These are phyloP conservation scores for Leptoteleia sp. DNA, from an alignment of 1,140 invertebrate genomes.

Conservation along the genomic window DNA sequence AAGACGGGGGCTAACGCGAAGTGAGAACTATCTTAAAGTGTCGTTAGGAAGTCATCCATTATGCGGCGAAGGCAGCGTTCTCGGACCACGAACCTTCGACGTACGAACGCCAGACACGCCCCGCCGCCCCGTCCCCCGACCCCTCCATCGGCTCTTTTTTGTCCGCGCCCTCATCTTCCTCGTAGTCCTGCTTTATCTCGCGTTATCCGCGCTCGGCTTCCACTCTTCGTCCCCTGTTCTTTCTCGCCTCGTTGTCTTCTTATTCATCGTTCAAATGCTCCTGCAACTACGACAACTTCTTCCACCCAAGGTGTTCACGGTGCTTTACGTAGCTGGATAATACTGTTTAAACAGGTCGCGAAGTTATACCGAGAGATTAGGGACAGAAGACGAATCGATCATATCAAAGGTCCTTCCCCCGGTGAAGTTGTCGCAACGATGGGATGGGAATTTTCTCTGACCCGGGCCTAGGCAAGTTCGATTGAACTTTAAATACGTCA, in stretches of 20 bases:
- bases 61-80: slow-evolving; percentile 72
- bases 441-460: too few relatives aligned
- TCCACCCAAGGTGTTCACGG: slow-evolving; percentile 15
- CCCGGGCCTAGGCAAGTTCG: too few relatives aligned
- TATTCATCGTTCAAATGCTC: slow-evolving; percentile 56
- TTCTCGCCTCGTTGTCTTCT: slow-evolving; percentile 52
- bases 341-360: slow-evolving; percentile 41
- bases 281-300: slow-evolving; percentile 58
- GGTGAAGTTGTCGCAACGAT: too few relatives aligned
- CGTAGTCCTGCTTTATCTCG: slow-evolving; percentile 14
- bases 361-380: slow-evolving; percentile 22
- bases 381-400: slow-evolving; percentile 21
- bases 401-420: too few relatives aligned
- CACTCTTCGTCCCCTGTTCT: slow-evolving; percentile 19
- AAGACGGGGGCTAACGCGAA: slow-evolving; percentile 64
- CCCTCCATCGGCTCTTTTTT: not conserved
- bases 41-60: slow-evolving; percentile 79
- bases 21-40: slow-evolving; percentile 78
- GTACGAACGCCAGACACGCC: slow-evolving; percentile 70
- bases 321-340: slow-evolving; percentile 13
- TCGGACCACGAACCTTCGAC: slow-evolving; percentile 72
- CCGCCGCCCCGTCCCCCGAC: slow-evolving; percentile 29
- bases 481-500: too few relatives aligned
- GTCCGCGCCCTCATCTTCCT: slow-evolving; percentile 1
- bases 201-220: slow-evolving; percentile 23